Percentiles rank a stretch among this genome's conserved stretches.
These are phyloP conservation scores for Mongoloraphidia duomilia DNA, from an alignment of 2,888 invertebrate genomes.

Conservation along the genomic window DNA sequence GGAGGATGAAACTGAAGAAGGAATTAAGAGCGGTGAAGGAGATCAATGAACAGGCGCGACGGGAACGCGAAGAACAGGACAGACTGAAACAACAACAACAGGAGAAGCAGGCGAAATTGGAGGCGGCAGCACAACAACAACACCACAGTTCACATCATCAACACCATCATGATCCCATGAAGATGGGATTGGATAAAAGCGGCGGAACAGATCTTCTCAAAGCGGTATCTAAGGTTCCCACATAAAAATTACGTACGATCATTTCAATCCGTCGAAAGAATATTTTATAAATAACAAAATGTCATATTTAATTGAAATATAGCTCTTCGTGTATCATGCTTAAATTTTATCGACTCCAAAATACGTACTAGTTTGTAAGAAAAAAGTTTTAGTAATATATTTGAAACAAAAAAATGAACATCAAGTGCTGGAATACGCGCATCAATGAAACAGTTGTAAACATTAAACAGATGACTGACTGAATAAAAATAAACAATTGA, in stretches of 20 bases:
- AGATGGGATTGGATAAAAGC: conserved; percentile 51
- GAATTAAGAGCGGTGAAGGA: conserved; percentile 88
- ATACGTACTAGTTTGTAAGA: conserved; percentile 8
- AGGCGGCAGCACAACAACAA: conserved; percentile 55
- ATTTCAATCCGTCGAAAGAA: conserved; percentile 3
- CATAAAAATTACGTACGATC: conserved; percentile 38
- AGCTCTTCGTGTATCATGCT: conserved; percentile 2
- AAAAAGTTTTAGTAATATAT: neutral
- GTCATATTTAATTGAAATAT: conserved; percentile 1
- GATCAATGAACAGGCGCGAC: conserved; percentile 84
- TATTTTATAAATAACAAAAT: neutral
- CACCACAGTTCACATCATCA: conserved; percentile 43
- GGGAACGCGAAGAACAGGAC: conserved; percentile 82
- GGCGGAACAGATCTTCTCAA: conserved; percentile 57
- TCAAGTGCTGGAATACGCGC: too few relatives aligned
- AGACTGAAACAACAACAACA: conserved; percentile 82
- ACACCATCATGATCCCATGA: conserved; percentile 56
- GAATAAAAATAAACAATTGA: conserved; percentile 13
- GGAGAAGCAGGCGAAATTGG: conserved; percentile 70
- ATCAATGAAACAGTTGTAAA: too few relatives aligned
- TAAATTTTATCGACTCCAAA: conserved; percentile 4
- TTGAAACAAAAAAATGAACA: too few relatives aligned
- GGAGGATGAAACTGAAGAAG: conserved; percentile 93
- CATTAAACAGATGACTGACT: conserved; percentile 5
- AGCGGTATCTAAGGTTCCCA: conserved; percentile 61